phyloP scores from a whole-genome alignment of 2,888 invertebrate genomes.

The Acrobasis consociella region DNA sequence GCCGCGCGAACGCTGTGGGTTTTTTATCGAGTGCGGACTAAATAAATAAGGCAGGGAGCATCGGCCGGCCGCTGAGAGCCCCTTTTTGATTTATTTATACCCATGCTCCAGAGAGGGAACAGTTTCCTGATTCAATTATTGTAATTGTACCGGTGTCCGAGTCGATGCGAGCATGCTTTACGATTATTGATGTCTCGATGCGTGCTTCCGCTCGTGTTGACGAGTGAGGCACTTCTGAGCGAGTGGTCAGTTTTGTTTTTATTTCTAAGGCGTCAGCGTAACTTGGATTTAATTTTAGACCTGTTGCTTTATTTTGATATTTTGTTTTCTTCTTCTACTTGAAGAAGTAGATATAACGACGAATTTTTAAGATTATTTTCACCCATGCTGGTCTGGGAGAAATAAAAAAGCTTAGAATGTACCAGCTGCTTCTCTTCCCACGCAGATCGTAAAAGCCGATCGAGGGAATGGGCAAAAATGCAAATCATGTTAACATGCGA shows the following conservation, averaged over 20 bases:
- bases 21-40: slow-evolving; percentile 53
- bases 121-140: slow-evolving; percentile 73
- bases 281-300: slow-evolving; percentile 8
- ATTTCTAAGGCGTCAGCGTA: slow-evolving; percentile 2
- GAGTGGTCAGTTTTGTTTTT: slow-evolving; percentile 15
- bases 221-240: slow-evolving; percentile 22
- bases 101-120: slow-evolving; percentile 48
- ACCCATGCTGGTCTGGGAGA: too few relatives aligned
- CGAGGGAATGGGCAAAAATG: too few relatives aligned
- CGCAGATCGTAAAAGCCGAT: too few relatives aligned
- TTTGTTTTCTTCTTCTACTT: neutral
- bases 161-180: slow-evolving; percentile 27
- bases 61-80: slow-evolving; percentile 44
- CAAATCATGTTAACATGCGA: too few relatives aligned
- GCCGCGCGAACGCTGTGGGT: slow-evolving; percentile 28
- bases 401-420: too few relatives aligned
- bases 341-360: too few relatives aligned
- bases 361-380: too few relatives aligned
- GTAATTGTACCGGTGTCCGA: slow-evolving; percentile 54
- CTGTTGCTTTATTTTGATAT: slow-evolving; percentile 6
- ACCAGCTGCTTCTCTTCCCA: too few relatives aligned
- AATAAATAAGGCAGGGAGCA: slow-evolving; percentile 57
- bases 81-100: slow-evolving; percentile 68
- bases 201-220: slow-evolving; percentile 22
- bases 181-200: slow-evolving; percentile 22